Evolutionary conservation across 1,140 invertebrate species (phyloP), one percentile per base, ranked within the genome.

Genomic region (Babylonia areolata): DNA sequence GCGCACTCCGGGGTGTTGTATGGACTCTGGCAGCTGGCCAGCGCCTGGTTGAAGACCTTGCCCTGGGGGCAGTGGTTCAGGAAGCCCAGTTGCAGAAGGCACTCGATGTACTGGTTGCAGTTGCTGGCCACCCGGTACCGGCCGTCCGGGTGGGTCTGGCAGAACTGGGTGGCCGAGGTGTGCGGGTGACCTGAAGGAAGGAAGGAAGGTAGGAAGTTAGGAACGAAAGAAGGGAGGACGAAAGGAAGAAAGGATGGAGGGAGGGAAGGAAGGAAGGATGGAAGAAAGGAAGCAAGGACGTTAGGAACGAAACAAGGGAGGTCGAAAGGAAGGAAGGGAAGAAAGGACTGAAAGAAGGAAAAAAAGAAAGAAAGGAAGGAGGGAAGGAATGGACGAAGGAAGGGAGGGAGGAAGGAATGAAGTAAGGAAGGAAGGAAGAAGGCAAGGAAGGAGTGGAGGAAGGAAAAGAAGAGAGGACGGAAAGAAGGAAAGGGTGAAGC

Each of bases 11-110:
- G 82, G 1, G 86, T 85, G 64, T 86, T 83, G 71, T 37, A 35
- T 3, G 88, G 71, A 15, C 82, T 86, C 81, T 89, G 86, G 79
- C 88, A 89, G 23, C 86, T 85, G 23, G 39, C 51, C 31, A 86
- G 58, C 20, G 54, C 40, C 82, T 87, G 81, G 77, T 86, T 73
- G 69, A 84, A 75, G 15, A 75, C 69, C 9, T 40, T 31, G 1
- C 87, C 85, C 33, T 73, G 77, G 20, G 88, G 85, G 83, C 88
- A 89, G 28, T 75, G 78, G 39, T 86, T 77, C 33, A 83, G 71
- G 73, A 87, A 86, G 23, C 85, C 85, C 35, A 86, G 42, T n/a
- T 75, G 75, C 23, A 64, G 77, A 28, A 46, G 39, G 40, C 82
- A 84, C 82, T 84, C 82, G 2, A 84, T 33, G 82, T 73, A 84